Evolutionary conservation across 2,797 vertebrate genomes (phyloP).

Genomic region (Amazona ochrocephala): DNA sequence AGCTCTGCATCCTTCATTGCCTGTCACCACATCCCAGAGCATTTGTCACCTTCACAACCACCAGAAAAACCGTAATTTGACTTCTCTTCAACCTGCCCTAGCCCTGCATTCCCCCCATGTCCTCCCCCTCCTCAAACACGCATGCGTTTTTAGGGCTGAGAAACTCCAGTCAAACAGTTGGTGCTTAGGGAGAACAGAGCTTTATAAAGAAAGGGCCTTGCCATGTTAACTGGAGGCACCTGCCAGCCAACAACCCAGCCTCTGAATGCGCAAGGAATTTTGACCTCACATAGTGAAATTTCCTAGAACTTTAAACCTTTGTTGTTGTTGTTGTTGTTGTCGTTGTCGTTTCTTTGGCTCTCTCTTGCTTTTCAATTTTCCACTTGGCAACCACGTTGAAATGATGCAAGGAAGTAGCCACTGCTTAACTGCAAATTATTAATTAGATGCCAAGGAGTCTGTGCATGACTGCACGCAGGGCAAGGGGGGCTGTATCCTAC

Average conservation of each 20-base stretch:
- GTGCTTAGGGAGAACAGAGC: neutral
- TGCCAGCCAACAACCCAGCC: neutral
- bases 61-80: neutral
- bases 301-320: constrained; percentile 65
- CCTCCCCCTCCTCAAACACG: neutral
- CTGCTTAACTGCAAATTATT: constrained; percentile 57
- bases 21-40: neutral
- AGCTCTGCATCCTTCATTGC: neutral
- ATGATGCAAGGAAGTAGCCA: constrained; percentile 53
- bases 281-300: constrained; percentile 54
- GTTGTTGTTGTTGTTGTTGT: constrained; percentile 31
- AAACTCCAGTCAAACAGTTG: neutral
- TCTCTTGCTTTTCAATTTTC: constrained; percentile 50
- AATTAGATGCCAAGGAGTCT: constrained; percentile 65
- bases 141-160: neutral
- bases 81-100: neutral
- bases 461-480: constrained; percentile 48
- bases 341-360: neutral
- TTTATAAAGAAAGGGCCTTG: neutral
- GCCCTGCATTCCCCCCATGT: neutral
- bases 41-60: neutral
- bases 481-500: constrained; percentile 43
- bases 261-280: constrained; percentile 8
- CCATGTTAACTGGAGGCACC: neutral
- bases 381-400: neutral